phyloP scores from a whole-genome alignment of 64 coral and sea anemone genomes.

The Dendrophyllia cribrosa region DNA sequence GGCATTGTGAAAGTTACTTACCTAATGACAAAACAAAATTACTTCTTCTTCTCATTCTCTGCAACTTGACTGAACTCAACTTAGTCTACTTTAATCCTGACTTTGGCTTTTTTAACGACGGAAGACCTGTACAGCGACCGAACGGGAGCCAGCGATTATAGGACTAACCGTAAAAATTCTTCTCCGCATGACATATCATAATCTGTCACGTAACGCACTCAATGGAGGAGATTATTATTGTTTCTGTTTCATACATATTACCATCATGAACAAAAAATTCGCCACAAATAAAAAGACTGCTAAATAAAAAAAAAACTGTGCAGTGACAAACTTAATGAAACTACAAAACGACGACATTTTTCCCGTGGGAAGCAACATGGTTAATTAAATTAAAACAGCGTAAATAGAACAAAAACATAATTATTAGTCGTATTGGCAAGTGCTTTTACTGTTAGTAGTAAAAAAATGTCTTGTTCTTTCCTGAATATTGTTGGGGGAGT shows the following conservation, averaged over 20 bases:
- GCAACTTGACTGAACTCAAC: no score
- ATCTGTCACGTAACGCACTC: neutral
- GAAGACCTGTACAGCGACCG: no score
- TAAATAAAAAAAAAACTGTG: neutral
- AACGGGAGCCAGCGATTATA: no score
- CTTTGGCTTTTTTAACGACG: no score
- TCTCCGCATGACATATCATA: neutral
- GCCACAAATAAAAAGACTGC: neutral
- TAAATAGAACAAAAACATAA: neutral
- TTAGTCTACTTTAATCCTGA: no score
- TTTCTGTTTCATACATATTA: neutral
- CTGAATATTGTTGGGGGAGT: neutral
- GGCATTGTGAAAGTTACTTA: no score
- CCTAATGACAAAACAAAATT: no score
- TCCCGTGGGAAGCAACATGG: neutral
- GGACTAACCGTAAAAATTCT: no score
- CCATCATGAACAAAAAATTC: neutral
- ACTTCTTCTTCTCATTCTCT: no score
- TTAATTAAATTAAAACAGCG: no score
- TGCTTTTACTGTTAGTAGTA: neutral
- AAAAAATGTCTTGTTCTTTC: neutral
- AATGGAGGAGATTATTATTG: neutral
- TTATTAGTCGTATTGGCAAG: neutral
- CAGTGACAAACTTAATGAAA: neutral
- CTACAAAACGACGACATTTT: neutral